Conservation (phyloP, 2,888 invertebrate genomes). For the Esperia sulphurella region DNA sequence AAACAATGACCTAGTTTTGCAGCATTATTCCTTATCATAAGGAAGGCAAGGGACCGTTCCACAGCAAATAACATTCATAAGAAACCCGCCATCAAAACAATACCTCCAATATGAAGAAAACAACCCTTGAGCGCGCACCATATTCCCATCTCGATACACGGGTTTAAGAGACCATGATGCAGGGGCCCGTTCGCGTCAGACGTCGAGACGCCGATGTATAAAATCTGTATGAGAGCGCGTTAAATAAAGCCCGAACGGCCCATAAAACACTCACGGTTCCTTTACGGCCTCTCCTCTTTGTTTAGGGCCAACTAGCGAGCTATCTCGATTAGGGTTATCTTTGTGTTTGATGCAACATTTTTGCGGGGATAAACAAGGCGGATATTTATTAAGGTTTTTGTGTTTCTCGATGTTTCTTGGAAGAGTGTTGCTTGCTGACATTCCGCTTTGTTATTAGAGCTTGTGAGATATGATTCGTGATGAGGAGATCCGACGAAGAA, state of each 20-base stretch:
- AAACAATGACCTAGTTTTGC: too few species aligned
- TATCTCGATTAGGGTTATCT: constrained; percentile 36
- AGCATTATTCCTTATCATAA: too few species aligned
- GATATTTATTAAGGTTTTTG: not conserved
- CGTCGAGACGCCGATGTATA: constrained; percentile 58
- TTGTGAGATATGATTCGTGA: too few species aligned
- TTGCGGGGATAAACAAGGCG: constrained; percentile 4
- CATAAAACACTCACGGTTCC: constrained; percentile 54
- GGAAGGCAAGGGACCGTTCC: not conserved
- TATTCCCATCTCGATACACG: not conserved
- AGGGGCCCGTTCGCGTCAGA: constrained; percentile 35
- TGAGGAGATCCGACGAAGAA: too few species aligned
- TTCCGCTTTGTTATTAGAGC: not conserved
- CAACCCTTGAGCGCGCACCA: not conserved
- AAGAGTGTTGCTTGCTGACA: too few species aligned
- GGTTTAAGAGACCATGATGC: not conserved
- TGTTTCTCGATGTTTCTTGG: not conserved
- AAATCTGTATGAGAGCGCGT: constrained; percentile 68
- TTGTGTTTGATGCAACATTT: constrained; percentile 20
- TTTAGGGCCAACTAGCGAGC: constrained; percentile 52
- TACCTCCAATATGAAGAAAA: constrained; percentile 4
- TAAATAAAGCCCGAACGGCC: constrained; percentile 66
- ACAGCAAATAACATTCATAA: not conserved
- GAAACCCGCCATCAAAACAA: constrained; percentile 14
- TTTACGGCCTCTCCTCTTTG: constrained; percentile 52